Evolutionary conservation across 2,113 vertebrate species (phyloP).

Genomic region (Corynorhinus townsendii): DNA sequence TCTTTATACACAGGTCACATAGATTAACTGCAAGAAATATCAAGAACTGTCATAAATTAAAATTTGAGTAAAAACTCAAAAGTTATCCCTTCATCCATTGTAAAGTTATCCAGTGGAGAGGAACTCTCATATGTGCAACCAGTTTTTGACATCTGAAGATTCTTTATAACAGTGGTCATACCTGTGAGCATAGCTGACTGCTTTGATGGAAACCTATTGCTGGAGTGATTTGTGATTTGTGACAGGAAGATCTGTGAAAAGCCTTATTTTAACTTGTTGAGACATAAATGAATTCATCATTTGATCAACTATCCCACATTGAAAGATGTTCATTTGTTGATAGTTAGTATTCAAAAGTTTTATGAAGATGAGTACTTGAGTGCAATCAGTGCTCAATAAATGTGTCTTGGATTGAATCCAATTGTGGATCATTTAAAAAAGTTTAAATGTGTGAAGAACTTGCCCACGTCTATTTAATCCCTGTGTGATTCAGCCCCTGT

Average conservation of each 20-base stretch:
- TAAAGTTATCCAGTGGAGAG: slow-evolving; percentile 31
- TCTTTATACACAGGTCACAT: neutral
- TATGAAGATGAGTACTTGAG: neutral
- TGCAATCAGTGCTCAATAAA: neutral
- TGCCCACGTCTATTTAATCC: neutral
- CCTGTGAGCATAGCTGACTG: neutral
- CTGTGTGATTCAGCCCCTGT: neutral
- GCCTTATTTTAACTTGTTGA: slow-evolving; percentile 12
- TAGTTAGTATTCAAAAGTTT: neutral
- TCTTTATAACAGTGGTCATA: neutral
- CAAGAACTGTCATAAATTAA: slow-evolving; percentile 27
- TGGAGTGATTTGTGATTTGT: slow-evolving; percentile 22
- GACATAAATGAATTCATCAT: neutral
- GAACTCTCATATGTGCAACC: slow-evolving; percentile 1
- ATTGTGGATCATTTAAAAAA: neutral
- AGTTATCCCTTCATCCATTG: neutral
- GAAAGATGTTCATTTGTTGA: slow-evolving; percentile 7
- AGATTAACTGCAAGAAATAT: slow-evolving; percentile 14
- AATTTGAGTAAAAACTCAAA: slow-evolving; percentile 28
- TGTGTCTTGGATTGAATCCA: neutral
- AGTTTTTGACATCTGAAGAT: neutral
- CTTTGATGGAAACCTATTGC: neutral
- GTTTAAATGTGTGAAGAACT: neutral
- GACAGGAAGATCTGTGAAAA: slow-evolving; percentile 4
- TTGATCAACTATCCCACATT: neutral